phyloP scores from a whole-genome alignment of 2,888 invertebrate genomes.

The Crepidodera aurea region DNA sequence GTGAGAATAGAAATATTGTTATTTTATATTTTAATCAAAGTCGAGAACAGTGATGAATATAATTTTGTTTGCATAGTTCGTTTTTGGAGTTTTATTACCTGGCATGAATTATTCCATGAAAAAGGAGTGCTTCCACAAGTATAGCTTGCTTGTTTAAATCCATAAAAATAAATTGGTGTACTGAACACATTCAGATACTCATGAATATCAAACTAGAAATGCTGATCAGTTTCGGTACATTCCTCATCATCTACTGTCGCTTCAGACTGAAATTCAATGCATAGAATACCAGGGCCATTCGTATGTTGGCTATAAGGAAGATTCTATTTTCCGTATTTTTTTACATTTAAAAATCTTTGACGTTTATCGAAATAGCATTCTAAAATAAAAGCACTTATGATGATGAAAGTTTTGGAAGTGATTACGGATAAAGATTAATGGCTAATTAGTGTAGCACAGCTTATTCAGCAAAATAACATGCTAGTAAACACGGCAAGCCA shows the following conservation, averaged over 20 bases:
- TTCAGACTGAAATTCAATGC: neutral
- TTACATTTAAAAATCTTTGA: no score
- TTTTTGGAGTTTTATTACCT: no score
- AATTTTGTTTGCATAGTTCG: no score
- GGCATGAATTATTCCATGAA: constrained; percentile 8
- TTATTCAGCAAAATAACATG: neutral
- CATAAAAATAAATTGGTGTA: constrained; percentile 18
- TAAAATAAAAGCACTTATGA: neutral
- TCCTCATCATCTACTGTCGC: neutral
- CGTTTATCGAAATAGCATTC: no score
- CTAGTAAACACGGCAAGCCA: neutral
- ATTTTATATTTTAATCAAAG: no score
- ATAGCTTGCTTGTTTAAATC: neutral
- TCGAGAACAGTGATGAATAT: no score
- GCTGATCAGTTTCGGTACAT: constrained; percentile 1
- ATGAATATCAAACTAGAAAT: constrained; percentile 16
- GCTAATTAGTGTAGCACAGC: neutral
- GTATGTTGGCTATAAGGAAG: no score
- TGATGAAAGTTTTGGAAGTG: neutral
- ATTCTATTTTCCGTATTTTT: no score
- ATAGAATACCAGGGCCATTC: neutral
- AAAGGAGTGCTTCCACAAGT: neutral
- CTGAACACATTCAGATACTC: constrained; percentile 13
- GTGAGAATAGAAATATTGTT: no score
- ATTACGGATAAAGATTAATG: neutral